A percentile compares a stretch with the other conserved stretches of the same genome.
Conservation (phyloP, 2,113 vertebrate species). For the Actinemys pallida region DNA sequence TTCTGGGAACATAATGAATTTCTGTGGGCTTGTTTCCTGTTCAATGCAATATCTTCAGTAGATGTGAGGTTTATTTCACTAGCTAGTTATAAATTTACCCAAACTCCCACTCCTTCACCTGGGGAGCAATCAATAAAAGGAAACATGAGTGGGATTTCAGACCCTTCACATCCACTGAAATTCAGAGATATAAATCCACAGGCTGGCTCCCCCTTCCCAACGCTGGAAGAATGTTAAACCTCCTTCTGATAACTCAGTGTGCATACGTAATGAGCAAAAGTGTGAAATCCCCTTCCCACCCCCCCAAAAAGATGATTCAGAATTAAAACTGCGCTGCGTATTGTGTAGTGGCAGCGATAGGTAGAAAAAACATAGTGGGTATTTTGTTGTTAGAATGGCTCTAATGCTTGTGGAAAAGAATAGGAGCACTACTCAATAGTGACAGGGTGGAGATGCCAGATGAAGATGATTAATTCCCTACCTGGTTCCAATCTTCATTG, state of each 20-base stretch:
- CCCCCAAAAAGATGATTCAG: not conserved
- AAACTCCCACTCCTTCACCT: constrained; percentile 62
- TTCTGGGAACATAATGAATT: constrained; percentile 74
- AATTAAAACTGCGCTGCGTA: fast-evolving
- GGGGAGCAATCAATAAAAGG: constrained; percentile 73
- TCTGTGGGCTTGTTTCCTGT: constrained; percentile 73
- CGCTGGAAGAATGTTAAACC: constrained; percentile 39
- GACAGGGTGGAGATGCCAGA: not conserved
- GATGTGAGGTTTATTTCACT: constrained; percentile 73
- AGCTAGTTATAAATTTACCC: constrained; percentile 71
- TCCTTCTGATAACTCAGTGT: not conserved
- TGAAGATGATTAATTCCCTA: not conserved
- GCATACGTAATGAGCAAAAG: not conserved
- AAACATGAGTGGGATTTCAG: constrained; percentile 64
- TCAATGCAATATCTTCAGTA: constrained; percentile 63
- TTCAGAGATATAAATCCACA: constrained; percentile 58
- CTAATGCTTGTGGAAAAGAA: not conserved
- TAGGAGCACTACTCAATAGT: not conserved
- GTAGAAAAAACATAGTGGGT: fast-evolving
- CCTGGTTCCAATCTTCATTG: not conserved
- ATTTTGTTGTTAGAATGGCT: not conserved
- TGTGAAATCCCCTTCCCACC: constrained; percentile 22
- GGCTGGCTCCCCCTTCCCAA: constrained; percentile 23
- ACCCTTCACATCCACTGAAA: constrained; percentile 70
- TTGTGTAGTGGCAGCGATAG: not conserved